A percentile compares a stretch with the other conserved stretches of the same genome.
Evolutionary conservation across 2,797 vertebrate genomes (phyloP).

Genomic region (Chanos chanos): DNA sequence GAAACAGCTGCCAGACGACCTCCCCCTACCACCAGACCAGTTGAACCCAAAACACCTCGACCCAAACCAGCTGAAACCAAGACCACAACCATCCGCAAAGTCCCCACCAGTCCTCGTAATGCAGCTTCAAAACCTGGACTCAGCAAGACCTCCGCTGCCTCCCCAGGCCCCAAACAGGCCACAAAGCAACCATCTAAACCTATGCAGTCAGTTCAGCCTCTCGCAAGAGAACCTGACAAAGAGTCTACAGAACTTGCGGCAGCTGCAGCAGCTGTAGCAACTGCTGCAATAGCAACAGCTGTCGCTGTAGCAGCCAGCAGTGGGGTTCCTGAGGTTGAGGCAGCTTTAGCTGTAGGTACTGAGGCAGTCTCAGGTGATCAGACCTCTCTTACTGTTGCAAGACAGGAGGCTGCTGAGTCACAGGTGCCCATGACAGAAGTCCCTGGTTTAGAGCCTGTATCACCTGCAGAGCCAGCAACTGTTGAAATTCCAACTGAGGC

Average conservation of each 20-base stretch:
- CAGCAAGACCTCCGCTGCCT: constrained; percentile 43
- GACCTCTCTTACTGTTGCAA: neutral
- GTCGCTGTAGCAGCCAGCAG: constrained; percentile 11
- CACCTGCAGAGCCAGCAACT: constrained; percentile 2
- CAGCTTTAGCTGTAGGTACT: constrained; percentile 29
- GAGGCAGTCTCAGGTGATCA: neutral
- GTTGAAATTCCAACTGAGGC: constrained; percentile 25
- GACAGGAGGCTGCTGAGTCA: constrained; percentile 28
- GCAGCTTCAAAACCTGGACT: constrained; percentile 29
- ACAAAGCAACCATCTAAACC: constrained; percentile 55
- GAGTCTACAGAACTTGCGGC: constrained; percentile 2
- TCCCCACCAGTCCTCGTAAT: constrained; percentile 30
- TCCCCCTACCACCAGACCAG: constrained; percentile 32
- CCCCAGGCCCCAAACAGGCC: constrained; percentile 48
- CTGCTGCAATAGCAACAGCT: neutral
- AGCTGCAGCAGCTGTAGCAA: constrained; percentile 27
- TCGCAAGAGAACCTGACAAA: neutral
- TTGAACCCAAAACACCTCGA: constrained; percentile 41
- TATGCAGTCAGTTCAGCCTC: constrained; percentile 53
- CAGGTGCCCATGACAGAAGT: neutral
- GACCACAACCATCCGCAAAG: constrained; percentile 48
- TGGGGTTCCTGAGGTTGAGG: constrained; percentile 25
- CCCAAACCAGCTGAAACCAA: constrained; percentile 52
- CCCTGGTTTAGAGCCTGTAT: constrained; percentile 49
- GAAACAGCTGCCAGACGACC: constrained; percentile 47